These are phyloP conservation scores for Rhamnusium bicolor DNA, from an alignment of 2,888 invertebrate genomes.

Conservation along the genomic window DNA sequence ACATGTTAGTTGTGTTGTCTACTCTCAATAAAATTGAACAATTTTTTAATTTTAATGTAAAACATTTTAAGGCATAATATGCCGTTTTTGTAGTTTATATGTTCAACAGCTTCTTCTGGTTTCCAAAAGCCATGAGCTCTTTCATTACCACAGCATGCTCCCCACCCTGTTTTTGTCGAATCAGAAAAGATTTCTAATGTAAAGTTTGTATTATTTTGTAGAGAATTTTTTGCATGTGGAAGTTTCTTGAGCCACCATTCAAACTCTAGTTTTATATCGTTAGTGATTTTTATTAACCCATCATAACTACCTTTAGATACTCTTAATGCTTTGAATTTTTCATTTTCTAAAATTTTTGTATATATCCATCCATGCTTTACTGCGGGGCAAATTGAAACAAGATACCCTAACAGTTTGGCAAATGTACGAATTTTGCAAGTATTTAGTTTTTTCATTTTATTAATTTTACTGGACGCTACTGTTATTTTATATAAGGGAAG, in stretches of 20 bases:
- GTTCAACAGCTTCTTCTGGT: background rate
- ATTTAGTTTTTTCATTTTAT: background rate
- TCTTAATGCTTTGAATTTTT: background rate
- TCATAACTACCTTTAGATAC: background rate
- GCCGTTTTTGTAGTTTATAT: background rate
- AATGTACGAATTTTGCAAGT: background rate
- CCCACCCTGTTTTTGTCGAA: background rate
- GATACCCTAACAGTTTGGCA: background rate
- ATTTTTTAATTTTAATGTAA: background rate
- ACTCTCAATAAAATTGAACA: background rate
- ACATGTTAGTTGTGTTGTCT: background rate
- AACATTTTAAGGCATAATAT: background rate
- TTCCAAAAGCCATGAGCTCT: slow-evolving; percentile 5
- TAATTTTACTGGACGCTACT: background rate
- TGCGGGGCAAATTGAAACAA: slow-evolving; percentile 1
- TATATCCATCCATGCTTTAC: background rate
- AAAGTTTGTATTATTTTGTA: background rate
- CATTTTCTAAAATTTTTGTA: background rate
- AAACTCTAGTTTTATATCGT: background rate
- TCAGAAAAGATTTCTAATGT: background rate
- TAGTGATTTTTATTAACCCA: background rate
- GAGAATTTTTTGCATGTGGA: background rate
- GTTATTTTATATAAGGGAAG: background rate
- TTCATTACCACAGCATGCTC: background rate
- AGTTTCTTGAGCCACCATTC: background rate